Evolutionary conservation across 2,113 vertebrate species (phyloP).

Genomic region (Chloebia gouldiae): DNA sequence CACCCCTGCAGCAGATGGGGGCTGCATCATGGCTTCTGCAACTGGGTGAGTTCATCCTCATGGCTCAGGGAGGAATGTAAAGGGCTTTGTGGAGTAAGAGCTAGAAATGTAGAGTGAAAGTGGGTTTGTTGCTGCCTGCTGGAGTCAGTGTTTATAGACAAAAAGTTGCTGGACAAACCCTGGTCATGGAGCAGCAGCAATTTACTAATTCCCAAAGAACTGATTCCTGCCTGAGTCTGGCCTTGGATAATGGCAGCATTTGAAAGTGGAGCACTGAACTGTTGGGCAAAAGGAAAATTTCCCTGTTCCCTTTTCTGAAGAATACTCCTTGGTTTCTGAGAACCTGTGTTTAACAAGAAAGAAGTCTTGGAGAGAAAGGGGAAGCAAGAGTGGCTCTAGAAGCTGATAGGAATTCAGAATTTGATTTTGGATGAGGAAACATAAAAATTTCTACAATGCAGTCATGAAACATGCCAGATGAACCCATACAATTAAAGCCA

Average conservation of each 20-base stretch:
- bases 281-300: not conserved
- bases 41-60: constrained; percentile 80
- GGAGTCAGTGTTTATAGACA: not conserved
- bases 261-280: not conserved
- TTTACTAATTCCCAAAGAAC: not conserved
- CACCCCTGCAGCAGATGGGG: constrained; percentile 84
- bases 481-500: not conserved
- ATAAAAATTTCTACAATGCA: not conserved
- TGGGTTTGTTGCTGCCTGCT: not conserved
- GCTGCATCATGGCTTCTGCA: constrained; percentile 97
- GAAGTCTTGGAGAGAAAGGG: not conserved
- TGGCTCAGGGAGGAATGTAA: not conserved
- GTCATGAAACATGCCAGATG: accelerated
- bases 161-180: not conserved
- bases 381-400: not conserved
- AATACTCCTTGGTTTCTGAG: not conserved
- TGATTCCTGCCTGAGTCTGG: not conserved
- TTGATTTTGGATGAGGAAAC: constrained; percentile 5
- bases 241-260: not conserved
- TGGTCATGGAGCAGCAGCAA: not conserved
- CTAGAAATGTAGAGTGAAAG: not conserved
- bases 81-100: not conserved
- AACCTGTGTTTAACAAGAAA: not conserved
- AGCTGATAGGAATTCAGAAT: not conserved
- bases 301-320: not conserved